These are phyloP conservation scores for Strigamia transsilvanica DNA, from an alignment of 2,888 invertebrate species.

Conservation along the genomic window DNA sequence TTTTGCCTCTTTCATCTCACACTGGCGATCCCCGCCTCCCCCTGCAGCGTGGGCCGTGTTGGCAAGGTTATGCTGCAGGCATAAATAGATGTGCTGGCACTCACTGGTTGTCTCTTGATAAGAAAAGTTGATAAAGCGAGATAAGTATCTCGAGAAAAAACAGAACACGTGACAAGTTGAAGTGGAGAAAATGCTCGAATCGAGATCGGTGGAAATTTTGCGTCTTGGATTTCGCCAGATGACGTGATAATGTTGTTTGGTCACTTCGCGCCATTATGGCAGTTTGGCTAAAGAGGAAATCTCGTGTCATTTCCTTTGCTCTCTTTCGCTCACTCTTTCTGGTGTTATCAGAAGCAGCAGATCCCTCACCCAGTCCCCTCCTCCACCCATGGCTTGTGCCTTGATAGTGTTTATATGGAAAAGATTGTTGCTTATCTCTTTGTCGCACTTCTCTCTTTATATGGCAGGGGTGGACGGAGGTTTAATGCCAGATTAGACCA, in stretches of 20 bases:
- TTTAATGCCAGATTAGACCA: slow-evolving; percentile 30
- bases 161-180: slow-evolving; percentile 30
- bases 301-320: slow-evolving; percentile 50
- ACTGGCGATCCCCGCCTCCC: not conserved
- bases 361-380: slow-evolving; percentile 23
- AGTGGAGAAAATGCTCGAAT: slow-evolving; percentile 3
- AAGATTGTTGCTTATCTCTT: slow-evolving; percentile 30
- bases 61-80: slow-evolving; percentile 30
- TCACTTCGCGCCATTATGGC: slow-evolving; percentile 30
- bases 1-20: not conserved
- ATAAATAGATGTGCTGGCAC: slow-evolving; percentile 30
- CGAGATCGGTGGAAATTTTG: not conserved
- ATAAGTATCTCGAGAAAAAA: slow-evolving; percentile 26
- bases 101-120: slow-evolving; percentile 30
- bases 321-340: slow-evolving; percentile 42
- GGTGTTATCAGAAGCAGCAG: slow-evolving; percentile 28
- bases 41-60: slow-evolving; percentile 20
- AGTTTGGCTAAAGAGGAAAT: slow-evolving; percentile 51
- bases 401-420: slow-evolving; percentile 30
- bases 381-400: slow-evolving; percentile 26
- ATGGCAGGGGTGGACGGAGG: slow-evolving; percentile 30
- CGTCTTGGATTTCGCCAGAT: slow-evolving; percentile 25
- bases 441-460: slow-evolving; percentile 30
- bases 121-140: slow-evolving; percentile 30
- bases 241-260: slow-evolving; percentile 25